Base-by-base conservation (phyloP, 2,113 vertebrate species). In the Daubentonia madagascariensis region DNA sequence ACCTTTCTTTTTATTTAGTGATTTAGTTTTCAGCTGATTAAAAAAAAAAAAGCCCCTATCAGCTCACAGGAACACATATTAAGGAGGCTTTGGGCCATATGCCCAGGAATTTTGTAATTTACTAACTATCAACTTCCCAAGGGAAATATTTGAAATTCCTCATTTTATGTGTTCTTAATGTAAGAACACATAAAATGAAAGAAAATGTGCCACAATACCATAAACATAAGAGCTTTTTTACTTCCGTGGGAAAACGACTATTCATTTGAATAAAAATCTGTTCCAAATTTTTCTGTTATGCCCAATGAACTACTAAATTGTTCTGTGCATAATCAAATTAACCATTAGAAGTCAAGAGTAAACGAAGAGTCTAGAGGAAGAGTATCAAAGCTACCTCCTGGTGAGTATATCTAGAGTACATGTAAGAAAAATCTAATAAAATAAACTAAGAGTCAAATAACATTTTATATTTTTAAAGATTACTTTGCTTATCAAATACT, bases 61-160 rank as follows among this genome's bases (percentile, higher is more conserved):
- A 96, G 52, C 48, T 94, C 52, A 91, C 17, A 91, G 67, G 73
- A 96, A 91, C 37, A 97, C 52, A 54, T 8, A 85, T 75, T 83
- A 83, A 76, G 45, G 17, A 63, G 16, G 45, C 32, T 81, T 73
- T 94, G 85, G 72, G 79, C 37, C 48, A 57, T n/a, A 87, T 91
- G 76, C 92, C 89, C 89, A 96, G 57, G 61, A 97, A 94, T 91
- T 95, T 79, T 97, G 25, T 91, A 94, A 96, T 90, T 96, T 76
- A 96, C 79, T 87, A 95, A 76, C 88, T 92, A 86, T 87, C 63
- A 95, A 79, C 54, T 78, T 95, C 70, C 91, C 86, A 84, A 95
- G 45, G 87, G 80, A 94, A 97, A 92, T 92, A 89, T 40, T 85
- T 97, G 68, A 92, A 95, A 97, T 95, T 95, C 63, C 89, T 87